Conservation (phyloP, 2,797 vertebrate genomes). For the Masticophis lateralis region DNA sequence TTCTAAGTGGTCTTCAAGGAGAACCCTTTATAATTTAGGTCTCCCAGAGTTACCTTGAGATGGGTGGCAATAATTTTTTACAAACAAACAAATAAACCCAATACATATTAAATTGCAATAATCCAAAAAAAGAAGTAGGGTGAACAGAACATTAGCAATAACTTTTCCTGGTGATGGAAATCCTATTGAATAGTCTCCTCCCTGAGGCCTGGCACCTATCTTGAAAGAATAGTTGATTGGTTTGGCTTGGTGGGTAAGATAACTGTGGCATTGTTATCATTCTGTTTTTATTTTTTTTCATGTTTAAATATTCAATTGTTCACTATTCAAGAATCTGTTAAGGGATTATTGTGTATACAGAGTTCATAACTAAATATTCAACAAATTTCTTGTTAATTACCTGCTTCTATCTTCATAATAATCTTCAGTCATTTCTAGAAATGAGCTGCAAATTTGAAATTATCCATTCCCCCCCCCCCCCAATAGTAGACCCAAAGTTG, state of each 20-base stretch:
- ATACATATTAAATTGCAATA: neutral
- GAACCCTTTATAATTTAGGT: neutral
- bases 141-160: neutral
- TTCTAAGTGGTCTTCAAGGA: neutral
- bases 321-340: neutral
- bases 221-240: neutral
- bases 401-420: neutral
- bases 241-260: neutral
- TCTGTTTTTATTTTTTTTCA: neutral
- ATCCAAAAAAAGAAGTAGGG: neutral
- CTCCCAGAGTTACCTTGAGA: neutral
- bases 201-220: neutral
- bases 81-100: neutral
- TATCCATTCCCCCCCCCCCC: too few species aligned
- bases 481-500: neutral
- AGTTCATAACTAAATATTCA: neutral
- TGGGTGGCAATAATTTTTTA: neutral
- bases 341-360: neutral
- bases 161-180: neutral
- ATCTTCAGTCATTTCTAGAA: neutral
- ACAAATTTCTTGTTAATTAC: neutral
- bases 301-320: neutral
- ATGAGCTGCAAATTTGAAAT: neutral
- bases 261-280: neutral
- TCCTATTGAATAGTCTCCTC: neutral